phyloP scores from a whole-genome alignment of 2,113 vertebrate species.

The Myodes glareolus region DNA sequence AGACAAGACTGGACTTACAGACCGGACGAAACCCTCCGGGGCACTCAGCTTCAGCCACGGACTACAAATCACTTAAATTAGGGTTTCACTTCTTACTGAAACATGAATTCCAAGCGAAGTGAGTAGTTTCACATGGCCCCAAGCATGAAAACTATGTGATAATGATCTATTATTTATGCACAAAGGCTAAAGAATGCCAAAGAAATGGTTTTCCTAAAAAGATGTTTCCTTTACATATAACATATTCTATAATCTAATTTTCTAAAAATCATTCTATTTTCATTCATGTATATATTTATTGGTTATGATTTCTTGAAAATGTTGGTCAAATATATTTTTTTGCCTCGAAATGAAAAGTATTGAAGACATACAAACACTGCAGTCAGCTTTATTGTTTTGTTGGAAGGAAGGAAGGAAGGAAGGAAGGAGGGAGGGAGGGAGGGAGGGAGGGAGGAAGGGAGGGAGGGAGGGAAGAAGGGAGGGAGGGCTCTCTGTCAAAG shows the following conservation, averaged over 20 bases:
- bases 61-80: background rate
- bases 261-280: slow-evolving; percentile 30
- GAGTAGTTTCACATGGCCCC: background rate
- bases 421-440: no score
- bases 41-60: background rate
- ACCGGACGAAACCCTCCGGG: background rate
- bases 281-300: background rate
- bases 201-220: slow-evolving; percentile 13
- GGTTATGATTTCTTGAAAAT: slow-evolving; percentile 22
- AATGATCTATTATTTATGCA: background rate
- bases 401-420: background rate
- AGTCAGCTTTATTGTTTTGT: background rate
- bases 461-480: background rate
- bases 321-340: background rate
- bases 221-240: slow-evolving; percentile 15
- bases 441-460: background rate
- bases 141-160: slow-evolving; percentile 35
- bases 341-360: slow-evolving; percentile 26
- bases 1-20: background rate
- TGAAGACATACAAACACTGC: slow-evolving; percentile 21
- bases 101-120: slow-evolving; percentile 37
- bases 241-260: background rate
- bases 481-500: slow-evolving; percentile 7
- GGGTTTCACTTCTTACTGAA: slow-evolving; percentile 46
- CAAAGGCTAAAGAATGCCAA: background rate